phyloP scores from a whole-genome alignment of 2,888 invertebrate genomes.

The Laothoe populi region DNA sequence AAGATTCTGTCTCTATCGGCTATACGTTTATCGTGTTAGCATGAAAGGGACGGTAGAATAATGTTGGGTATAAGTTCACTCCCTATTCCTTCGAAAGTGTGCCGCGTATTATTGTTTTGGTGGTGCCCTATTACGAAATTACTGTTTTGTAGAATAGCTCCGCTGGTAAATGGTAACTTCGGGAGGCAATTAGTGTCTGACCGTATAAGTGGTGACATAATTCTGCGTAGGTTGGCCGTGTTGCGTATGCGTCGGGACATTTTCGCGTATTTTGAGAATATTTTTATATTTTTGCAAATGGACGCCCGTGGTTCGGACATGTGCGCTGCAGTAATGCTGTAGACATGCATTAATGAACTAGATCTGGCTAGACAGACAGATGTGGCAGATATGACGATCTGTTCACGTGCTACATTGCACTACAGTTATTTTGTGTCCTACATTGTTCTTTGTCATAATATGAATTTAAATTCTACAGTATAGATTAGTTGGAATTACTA shows the following conservation, averaged over 20 bases:
- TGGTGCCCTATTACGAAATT: conserved; percentile 75
- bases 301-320: background rate
- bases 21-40: conserved; percentile 46
- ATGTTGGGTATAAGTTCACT: conserved; percentile 54
- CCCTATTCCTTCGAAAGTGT: conserved; percentile 72
- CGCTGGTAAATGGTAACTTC: conserved; percentile 45
- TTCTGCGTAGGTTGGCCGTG: conserved; percentile 56
- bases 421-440: conserved; percentile 27
- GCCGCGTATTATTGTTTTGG: conserved; percentile 76
- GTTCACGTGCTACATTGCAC: conserved; percentile 24
- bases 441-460: conserved; percentile 16
- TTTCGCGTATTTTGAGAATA: conserved; percentile 55
- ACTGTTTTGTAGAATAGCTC: conserved; percentile 49
- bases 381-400: conserved; percentile 31
- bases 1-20: conserved; percentile 60
- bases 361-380: conserved; percentile 5
- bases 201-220: conserved; percentile 55
- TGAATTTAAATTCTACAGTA: too few species aligned
- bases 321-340: background rate
- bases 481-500: too few species aligned
- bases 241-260: conserved; percentile 54
- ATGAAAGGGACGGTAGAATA: conserved; percentile 58
- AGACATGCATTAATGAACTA: conserved; percentile 10
- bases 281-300: conserved; percentile 9
- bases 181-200: conserved; percentile 48